Conservation (phyloP, 2,113 vertebrate species). For the Nansenia antarctica region DNA sequence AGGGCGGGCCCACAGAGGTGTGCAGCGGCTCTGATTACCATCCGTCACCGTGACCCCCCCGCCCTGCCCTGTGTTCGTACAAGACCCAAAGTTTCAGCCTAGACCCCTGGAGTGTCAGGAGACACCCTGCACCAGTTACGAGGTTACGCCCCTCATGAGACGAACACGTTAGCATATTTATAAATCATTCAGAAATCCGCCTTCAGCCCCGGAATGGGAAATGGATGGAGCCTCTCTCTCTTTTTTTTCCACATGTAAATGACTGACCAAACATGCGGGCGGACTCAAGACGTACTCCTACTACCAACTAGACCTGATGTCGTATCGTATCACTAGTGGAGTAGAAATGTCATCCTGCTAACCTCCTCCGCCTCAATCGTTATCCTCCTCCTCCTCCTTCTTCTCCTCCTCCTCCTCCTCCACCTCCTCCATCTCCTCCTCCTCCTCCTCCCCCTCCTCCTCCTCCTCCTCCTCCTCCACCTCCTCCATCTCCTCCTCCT, state of each 20-base stretch:
- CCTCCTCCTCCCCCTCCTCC: background rate
- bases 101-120: slow-evolving; percentile 37
- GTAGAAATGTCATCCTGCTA: too few species aligned
- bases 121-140: slow-evolving; percentile 23
- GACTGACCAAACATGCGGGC: slow-evolving; percentile 2
- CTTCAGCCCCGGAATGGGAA: slow-evolving; percentile 31
- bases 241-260: slow-evolving; percentile 39
- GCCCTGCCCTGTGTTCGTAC: slow-evolving; percentile 43
- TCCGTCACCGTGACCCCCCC: slow-evolving; percentile 37
- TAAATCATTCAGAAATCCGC: slow-evolving; percentile 54
- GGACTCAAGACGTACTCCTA: background rate
- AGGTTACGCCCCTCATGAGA: slow-evolving; percentile 40
- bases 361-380: too few species aligned
- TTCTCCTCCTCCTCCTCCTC: too few species aligned
- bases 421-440: background rate
- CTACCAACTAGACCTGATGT: background rate
- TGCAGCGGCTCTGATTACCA: slow-evolving; percentile 25
- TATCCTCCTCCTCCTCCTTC: too few species aligned
- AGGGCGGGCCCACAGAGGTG: slow-evolving; percentile 18
- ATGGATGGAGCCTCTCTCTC: slow-evolving; percentile 16
- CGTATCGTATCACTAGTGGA: background rate
- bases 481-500: background rate
- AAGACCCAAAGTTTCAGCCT: slow-evolving; percentile 42
- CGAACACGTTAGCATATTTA: slow-evolving; percentile 48
- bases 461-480: background rate